Evolutionary conservation across 2,888 invertebrate species (phyloP), one percentile per base, ranked within the genome.

Genomic region (Lasioglossum calceatum): DNA sequence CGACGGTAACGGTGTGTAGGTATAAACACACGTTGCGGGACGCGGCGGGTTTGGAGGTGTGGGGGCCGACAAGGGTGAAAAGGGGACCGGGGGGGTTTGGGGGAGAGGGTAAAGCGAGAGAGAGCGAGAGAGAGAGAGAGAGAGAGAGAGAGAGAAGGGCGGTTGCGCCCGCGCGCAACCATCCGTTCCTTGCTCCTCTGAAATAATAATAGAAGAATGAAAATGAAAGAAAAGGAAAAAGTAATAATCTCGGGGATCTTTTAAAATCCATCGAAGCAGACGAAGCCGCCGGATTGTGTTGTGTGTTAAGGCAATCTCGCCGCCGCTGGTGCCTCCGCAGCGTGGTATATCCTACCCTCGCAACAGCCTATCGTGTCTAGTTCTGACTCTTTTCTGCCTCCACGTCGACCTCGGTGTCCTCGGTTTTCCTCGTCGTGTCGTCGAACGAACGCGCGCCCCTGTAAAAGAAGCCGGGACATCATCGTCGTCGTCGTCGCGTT

Each of bases 171-270:
- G 91, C 90, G 91, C 90, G 88, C 88, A 86, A 85, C 90, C 89
- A 87, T 92, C 87, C 89, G 85, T 84, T 87, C 87, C 80, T 87
- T 89, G 84, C 89, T 90, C 92, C 92, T 92, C 93, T 93, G 92
- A 92, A 93, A 95, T 93, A 93, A 95, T 94, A 94, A 95, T 93
- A 93, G 93, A 92, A 93, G 93, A 93, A 94, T 93, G 92, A 94
- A 94, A 94, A 92, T 90, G 90, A 92, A 91, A 92, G 93, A 93
- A 92, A 94, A 93, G 91, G 92, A 93, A 94, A 94, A 95, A 95
- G 95, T 95, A 95, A 95, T 95, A 95, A 95, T 95, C 95, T 95
- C 93, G 91, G 95, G 93, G 95, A 95, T 95, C 95, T 95, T 95
- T 95, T 95, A 95, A 95, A 95, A 95, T 94, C 94, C 95, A 95